Evolutionary conservation across 2,113 vertebrate species (phyloP).

Genomic region (human (Homo sapiens)): GRCh38 chr11:30867001-30867500

Average conservation of each 20-base stretch:
- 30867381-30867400: background rate
- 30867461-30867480: no score
- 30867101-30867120: background rate
- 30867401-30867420: background rate
- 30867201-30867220: background rate
- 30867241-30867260: background rate
- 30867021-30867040: background rate
- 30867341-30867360: background rate
- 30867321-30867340: background rate
- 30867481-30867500: fast-evolving
- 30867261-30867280: background rate
- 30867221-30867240: background rate
- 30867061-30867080: background rate
- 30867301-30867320: background rate
- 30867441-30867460: background rate
- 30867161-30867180: background rate
- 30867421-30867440: background rate
- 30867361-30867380: background rate
- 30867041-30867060: background rate
- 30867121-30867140: background rate
- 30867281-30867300: background rate
- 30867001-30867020: background rate
- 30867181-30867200: background rate
- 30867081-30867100: background rate
- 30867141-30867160: background rate